A percentile compares a stretch with the other conserved stretches of the same genome.
phyloP scores from a whole-genome alignment of 2,888 invertebrate genomes.

The Frankliniella intonsa region DNA sequence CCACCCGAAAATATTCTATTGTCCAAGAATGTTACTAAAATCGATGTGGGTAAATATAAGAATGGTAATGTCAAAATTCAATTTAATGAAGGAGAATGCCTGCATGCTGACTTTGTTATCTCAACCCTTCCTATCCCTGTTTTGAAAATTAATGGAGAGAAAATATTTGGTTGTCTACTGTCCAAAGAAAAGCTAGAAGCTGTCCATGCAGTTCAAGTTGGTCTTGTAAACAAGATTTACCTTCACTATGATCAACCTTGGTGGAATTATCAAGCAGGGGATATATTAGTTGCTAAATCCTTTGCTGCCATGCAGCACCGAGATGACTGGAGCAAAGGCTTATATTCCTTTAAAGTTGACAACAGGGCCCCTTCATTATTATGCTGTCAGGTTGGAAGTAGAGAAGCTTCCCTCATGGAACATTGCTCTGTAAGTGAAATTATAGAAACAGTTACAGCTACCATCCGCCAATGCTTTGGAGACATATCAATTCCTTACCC shows the following conservation, averaged over 20 bases:
- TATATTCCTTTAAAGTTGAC: not conserved
- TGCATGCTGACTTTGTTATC: not conserved
- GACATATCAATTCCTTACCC: not conserved
- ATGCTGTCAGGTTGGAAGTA: not conserved
- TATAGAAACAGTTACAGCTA: not conserved
- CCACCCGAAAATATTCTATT: not conserved
- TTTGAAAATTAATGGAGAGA: not conserved
- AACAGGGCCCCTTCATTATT: not conserved
- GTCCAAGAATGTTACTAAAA: not conserved
- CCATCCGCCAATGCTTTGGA: not conserved
- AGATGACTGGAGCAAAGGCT: not conserved
- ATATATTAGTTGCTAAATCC: not conserved
- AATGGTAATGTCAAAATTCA: not conserved
- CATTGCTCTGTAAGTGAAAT: not conserved
- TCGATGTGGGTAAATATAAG: not conserved
- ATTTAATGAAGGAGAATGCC: not conserved
- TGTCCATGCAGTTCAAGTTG: not conserved
- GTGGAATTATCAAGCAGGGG: not conserved
- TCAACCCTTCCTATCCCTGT: not conserved
- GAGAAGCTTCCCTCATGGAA: conserved; percentile 7
- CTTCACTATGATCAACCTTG: conserved; percentile 10
- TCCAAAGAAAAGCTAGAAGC: not conserved
- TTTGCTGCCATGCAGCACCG: not conserved
- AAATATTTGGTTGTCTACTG: not conserved
- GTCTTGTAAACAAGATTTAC: not conserved